Evolutionary conservation across 2,888 invertebrate genomes (phyloP), one percentile per base, ranked within the genome.

Genomic region (Labia minor): DNA sequence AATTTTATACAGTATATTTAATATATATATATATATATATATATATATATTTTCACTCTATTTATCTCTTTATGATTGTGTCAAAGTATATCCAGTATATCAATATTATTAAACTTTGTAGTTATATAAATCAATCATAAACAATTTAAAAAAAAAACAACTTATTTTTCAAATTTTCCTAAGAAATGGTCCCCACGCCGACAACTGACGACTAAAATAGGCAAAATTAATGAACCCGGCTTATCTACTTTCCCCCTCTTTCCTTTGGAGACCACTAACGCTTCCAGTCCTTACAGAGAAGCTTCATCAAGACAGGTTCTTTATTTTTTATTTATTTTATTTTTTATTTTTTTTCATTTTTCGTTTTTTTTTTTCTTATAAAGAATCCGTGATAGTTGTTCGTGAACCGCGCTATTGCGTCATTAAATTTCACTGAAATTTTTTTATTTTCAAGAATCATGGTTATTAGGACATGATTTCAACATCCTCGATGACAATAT

Each of bases 181-280:
- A 49, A 49, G 49, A 49, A 49, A 49, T 14, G 6, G 14, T 49
- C 49, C 14, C 49, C 6, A 14, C 49, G 6, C 3, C 6, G 14
- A 49, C 6, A 49, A 49, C 49, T 49, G 49, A 49, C 14, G 49
- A 49, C 49, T 49, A 49, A n/a, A 49, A 49, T 49, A 49, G 14
- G 49, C 49, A 49, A 49, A 49, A 49, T 49, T 49, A 49, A 49
- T 49, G 49, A 49, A 49, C 14, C 49, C 49, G 49, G 49, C 49
- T 49, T 49, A 49, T 49, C 49, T 49, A 49, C 49, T 14, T 14
- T 14, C 49, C 49, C 3, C 49, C 49, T 8, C 49, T 14, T 14
- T 14, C 49, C 49, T 8, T 14, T 14, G 49, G 49, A 8, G 49
- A 49, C 49, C 49, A 49, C 49, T 49, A 49, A 49, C 49, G 3